Evolutionary conservation across 2,888 invertebrate genomes (phyloP), one percentile per base, ranked within the genome.

Genomic region (Scaptomyza reducta): DNA sequence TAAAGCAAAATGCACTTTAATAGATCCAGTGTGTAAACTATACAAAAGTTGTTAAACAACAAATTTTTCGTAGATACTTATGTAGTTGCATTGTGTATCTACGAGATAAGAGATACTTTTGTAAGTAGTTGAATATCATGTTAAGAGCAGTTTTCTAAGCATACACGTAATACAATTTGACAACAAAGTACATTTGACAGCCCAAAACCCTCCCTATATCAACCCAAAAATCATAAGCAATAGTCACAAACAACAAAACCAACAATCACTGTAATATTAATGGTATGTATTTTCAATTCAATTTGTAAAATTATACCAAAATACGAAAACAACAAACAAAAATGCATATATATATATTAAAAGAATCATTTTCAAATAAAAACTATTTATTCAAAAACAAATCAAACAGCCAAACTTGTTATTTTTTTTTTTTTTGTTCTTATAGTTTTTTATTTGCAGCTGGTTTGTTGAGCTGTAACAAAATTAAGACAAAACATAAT

Each of bases 301-400:
- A 87, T 71, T 87, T 87, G 85, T 87, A 87, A 84, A 84, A 87
- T 87, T 84, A 81, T 79, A 84, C 82, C 79, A 87, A 84, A 87
- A 84, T 69, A 68, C 68, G 56, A 67, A 70, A 77, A 70, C 63
- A 70, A 58, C n/a, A 41, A 5, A 16, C 1, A 13, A 3, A 79
- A 16, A 62, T 53, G n/a, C 6, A 33, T 33, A 33, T 33, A 33
- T 33, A 33, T 1, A 70, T 2, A 41, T 10, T 1, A 31, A 65
- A 59, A 74, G 69, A 84, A 77, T 70, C 78, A 81, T 84, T 84
- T 84, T 84, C 85, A 87, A 84, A 87, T 87, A 84, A 84, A 87
- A 84, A 77, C 77, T 87, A 87, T 84, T 84, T 84, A 84, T 84
- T 84, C 87, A 84, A 84, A 84, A 77, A 77, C 58, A 70, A 78